phyloP scores from a whole-genome alignment of 2,888 invertebrate species.

The Synergus umbraculus region DNA sequence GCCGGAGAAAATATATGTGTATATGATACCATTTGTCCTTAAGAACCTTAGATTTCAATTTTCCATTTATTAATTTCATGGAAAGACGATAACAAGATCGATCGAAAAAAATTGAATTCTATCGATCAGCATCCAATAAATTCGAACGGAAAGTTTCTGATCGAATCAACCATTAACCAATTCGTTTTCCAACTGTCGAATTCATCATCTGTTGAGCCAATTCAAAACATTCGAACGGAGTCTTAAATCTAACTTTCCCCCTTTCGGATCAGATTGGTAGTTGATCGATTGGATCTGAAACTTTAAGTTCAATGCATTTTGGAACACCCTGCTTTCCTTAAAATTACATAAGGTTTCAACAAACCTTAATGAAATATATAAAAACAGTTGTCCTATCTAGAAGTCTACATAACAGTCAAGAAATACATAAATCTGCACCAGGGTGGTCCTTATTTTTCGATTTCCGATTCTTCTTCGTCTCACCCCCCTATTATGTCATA shows the following conservation, averaged over 20 bases:
- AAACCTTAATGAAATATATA: too few species aligned
- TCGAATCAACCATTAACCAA: neutral
- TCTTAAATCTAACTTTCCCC: neutral
- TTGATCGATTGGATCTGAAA: neutral
- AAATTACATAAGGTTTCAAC: too few species aligned
- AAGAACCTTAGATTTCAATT: too few species aligned
- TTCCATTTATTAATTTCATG: too few species aligned
- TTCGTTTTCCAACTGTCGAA: neutral
- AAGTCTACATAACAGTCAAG: too few species aligned
- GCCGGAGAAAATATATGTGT: too few species aligned
- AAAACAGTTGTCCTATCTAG: too few species aligned
- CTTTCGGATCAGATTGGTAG: neutral
- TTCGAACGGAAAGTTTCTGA: neutral
- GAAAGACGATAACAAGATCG: neutral
- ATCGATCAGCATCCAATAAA: neutral
- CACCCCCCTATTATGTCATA: too few species aligned
- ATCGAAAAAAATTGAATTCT: neutral
- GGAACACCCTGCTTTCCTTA: neutral
- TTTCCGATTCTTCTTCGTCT: too few species aligned
- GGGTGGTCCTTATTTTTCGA: too few species aligned
- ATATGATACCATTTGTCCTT: too few species aligned
- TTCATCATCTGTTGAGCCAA: neutral
- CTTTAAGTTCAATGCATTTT: neutral
- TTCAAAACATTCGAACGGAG: neutral
- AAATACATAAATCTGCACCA: too few species aligned